phyloP scores from a whole-genome alignment of 2,113 vertebrate genomes.

The Glaucidium brasilianum region DNA sequence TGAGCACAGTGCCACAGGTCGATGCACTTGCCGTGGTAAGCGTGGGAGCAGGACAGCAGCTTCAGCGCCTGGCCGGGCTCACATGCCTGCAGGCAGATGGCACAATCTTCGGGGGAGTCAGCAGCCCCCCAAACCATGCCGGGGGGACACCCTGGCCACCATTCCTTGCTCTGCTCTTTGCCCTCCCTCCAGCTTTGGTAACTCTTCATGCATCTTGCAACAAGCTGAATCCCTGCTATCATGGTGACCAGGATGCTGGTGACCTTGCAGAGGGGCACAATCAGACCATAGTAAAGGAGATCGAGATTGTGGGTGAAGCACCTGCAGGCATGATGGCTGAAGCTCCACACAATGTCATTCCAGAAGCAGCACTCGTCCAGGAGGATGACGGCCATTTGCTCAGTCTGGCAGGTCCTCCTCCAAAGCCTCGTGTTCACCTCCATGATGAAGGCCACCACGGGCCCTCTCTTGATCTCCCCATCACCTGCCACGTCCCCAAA shows the following conservation, averaged over 20 bases:
- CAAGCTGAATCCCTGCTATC: background rate
- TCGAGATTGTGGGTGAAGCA: background rate
- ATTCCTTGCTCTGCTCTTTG: background rate
- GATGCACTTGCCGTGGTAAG: conserved; percentile 83
- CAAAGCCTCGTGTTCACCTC: fast-evolving
- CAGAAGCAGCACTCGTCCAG: background rate
- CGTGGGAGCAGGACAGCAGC: conserved; percentile 68
- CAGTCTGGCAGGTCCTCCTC: background rate
- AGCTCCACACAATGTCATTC: background rate
- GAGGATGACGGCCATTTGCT: fast-evolving
- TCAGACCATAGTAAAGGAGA: background rate
- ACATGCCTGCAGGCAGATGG: conserved; percentile 69
- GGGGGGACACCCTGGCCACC: fast-evolving
- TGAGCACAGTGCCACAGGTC: conserved; percentile 78
- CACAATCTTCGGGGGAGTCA: background rate
- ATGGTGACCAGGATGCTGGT: background rate
- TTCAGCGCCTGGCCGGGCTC: conserved; percentile 43
- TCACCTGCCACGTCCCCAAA: background rate
- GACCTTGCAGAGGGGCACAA: background rate
- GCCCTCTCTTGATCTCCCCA: fast-evolving
- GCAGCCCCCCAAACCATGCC: too few species aligned
- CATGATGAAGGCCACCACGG: background rate
- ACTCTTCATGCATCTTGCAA: background rate
- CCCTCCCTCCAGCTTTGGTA: background rate
- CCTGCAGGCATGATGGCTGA: background rate